phyloP scores from a whole-genome alignment of 2,888 invertebrate species.

The Alloplasta piceator region DNA sequence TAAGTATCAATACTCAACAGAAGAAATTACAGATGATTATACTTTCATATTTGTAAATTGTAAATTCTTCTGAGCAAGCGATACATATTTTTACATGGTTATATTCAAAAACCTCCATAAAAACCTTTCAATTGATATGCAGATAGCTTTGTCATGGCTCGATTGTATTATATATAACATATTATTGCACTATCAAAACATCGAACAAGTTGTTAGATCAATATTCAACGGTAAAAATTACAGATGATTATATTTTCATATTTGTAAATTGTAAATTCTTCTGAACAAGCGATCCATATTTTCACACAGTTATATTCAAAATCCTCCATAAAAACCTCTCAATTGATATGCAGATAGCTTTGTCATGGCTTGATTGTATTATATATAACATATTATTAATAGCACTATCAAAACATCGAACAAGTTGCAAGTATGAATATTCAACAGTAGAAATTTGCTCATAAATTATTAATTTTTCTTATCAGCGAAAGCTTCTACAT shows the following conservation, averaged over 20 bases:
- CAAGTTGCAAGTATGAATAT: not conserved
- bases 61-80: not conserved
- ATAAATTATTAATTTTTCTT: no score
- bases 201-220: not conserved
- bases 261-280: not conserved
- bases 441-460: no score
- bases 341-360: not conserved
- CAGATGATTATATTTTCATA: not conserved
- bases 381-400: not conserved
- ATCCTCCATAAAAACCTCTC: not conserved
- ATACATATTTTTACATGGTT: not conserved
- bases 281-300: not conserved
- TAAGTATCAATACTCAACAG: not conserved
- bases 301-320: not conserved
- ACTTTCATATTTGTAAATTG: not conserved
- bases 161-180: not conserved
- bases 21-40: no score
- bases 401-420: not conserved
- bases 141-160: not conserved
- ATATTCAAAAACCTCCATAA: not conserved
- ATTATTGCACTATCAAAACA: not conserved
- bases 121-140: not conserved
- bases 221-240: not conserved
- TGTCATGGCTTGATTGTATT: not conserved
- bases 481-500: no score